Percentiles rank a stretch among this genome's conserved stretches.
phyloP scores from a whole-genome alignment of 2,113 vertebrate species.

The Microtus ochrogaster region DNA sequence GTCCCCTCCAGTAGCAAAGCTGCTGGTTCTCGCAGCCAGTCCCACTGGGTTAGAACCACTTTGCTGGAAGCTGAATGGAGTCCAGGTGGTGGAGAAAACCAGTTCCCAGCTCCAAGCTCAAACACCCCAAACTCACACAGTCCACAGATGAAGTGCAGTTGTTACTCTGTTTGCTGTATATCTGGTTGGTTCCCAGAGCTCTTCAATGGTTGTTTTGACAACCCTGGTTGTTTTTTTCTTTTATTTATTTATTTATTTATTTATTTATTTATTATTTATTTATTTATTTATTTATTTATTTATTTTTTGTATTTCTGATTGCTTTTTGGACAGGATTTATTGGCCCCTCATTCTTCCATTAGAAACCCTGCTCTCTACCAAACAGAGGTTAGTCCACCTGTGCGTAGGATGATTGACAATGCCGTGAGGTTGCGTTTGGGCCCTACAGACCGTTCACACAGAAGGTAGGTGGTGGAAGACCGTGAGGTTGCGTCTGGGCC shows the following conservation, averaged over 20 bases:
- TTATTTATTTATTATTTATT: too few relatives aligned
- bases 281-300: too few relatives aligned
- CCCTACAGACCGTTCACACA: rapidly evolving
- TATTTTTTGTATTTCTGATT: background rate
- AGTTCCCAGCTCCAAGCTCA: background rate
- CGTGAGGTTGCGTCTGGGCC: background rate
- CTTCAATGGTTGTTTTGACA: background rate
- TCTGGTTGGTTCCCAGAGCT: background rate
- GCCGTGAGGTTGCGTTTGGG: background rate
- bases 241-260: too few relatives aligned
- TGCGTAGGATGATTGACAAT: background rate
- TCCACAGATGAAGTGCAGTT: background rate
- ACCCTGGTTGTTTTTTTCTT: background rate
- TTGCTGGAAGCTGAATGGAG: background rate
- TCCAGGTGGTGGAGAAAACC: background rate
- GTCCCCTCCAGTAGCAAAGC: background rate
- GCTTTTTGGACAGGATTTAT: background rate
- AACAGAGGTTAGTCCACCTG: background rate
- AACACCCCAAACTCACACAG: background rate
- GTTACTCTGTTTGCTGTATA: background rate
- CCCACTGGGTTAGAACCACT: background rate
- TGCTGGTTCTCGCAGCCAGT: background rate
- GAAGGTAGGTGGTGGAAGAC: background rate
- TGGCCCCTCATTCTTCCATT: background rate
- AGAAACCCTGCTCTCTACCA: background rate